Evolutionary conservation across 1,140 invertebrate genomes (phyloP), one percentile per base, ranked within the genome.

Genomic region (Chymomyza costata): DNA sequence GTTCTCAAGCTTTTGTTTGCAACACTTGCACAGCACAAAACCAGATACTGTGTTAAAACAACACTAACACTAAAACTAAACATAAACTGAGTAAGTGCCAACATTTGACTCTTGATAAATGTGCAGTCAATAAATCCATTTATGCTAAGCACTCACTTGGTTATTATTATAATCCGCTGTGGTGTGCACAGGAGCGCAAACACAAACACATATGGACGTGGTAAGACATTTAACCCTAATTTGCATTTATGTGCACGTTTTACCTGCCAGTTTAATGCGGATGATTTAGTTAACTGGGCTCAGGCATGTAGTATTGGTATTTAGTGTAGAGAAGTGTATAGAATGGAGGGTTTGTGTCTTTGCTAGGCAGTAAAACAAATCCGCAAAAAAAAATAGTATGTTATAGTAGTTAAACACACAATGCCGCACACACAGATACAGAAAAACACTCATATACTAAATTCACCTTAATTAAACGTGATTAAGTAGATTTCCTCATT

Each of bases 381-480:
- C 78, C 62, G 57, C 62, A 78, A 76, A 78, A 76, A 59, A 49
- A 49, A n/a, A n/a, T n/a, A n/a, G n/a, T n/a, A n/a, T n/a, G n/a
- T n/a, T n/a, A n/a, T n/a, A n/a, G n/a, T 32, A 46, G 16, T 14
- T 49, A 35, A 41, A 35, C 18, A 39, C 17, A 45, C 18, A 34
- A n/a, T n/a, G n/a, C n/a, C n/a, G n/a, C n/a, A n/a, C 16, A 25
- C n/a, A 38, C 28, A 7, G 13, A 18, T 45, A 43, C 25, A 54
- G 44, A 57, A 31, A 44, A 10, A 53, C 61, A 32, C 32, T 49
- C 28, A 50, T 16, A 52, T 80, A 80, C n/a, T 80, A 65, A 80
- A 80, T 74, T 80, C 67, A 80, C 73, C 73, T 80, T 80, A 80
- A 80, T 80, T 80, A 80, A 80, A 80, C 73, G 73, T 80, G 73